phyloP scores from a whole-genome alignment of 2,113 vertebrate species.

The Bubo scandiacus region DNA sequence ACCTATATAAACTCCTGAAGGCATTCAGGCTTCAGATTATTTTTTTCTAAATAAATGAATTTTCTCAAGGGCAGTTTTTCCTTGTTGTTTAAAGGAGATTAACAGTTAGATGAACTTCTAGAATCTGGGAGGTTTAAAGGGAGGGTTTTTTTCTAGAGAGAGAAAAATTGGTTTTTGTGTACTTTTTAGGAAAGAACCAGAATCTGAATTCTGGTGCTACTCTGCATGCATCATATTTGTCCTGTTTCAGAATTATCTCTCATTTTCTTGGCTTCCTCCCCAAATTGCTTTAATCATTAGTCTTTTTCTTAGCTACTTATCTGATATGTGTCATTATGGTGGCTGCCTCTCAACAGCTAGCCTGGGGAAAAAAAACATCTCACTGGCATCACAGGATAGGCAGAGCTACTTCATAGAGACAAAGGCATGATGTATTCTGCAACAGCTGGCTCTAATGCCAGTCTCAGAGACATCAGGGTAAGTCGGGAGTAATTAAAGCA shows the following conservation, averaged over 20 bases:
- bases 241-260: background rate
- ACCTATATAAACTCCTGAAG: background rate
- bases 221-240: background rate
- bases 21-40: background rate
- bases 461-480: background rate
- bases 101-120: background rate
- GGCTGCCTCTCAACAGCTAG: background rate
- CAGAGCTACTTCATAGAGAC: background rate
- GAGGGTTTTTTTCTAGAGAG: background rate
- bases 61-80: background rate
- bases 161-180: background rate
- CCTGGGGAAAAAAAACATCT: background rate
- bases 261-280: conserved; percentile 34
- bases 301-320: conserved; percentile 12
- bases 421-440: background rate
- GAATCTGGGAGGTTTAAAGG: background rate
- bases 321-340: background rate
- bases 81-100: background rate
- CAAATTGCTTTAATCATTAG: conserved; percentile 31
- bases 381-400: background rate
- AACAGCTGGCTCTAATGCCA: conserved; percentile 19
- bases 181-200: background rate
- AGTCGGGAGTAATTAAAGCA: conserved; percentile 29
- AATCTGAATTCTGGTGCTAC: background rate
- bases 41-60: background rate